These are phyloP conservation scores for Melanotaenia duboulayi DNA, from an alignment of 2,113 vertebrate species.

Conservation along the genomic window DNA sequence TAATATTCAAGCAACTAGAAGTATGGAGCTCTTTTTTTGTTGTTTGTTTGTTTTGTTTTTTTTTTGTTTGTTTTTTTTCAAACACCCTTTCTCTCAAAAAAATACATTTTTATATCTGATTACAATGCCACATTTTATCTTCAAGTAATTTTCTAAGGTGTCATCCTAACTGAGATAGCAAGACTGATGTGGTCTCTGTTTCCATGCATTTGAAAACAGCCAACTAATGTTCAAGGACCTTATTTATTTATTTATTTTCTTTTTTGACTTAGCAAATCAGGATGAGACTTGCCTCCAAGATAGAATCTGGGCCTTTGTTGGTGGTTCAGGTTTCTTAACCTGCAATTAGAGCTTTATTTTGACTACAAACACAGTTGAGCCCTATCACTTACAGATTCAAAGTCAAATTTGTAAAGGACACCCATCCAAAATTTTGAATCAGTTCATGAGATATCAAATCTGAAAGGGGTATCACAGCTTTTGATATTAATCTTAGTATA, in stretches of 20 bases:
- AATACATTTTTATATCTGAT: not conserved
- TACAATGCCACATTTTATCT: not conserved
- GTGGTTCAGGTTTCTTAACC: slow-evolving; percentile 5
- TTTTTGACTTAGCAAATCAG: slow-evolving; percentile 4
- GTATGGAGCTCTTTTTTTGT: too few relatives aligned
- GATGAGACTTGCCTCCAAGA: not conserved
- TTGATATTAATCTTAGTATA: slow-evolving; percentile 33
- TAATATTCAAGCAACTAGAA: too few relatives aligned
- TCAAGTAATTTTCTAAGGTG: not conserved
- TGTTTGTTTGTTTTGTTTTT: too few relatives aligned
- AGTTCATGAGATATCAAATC: slow-evolving; percentile 26
- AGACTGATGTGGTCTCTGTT: not conserved
- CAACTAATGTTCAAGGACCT: not conserved
- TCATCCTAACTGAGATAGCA: not conserved
- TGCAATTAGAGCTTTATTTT: slow-evolving; percentile 27
- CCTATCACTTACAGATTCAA: slow-evolving; percentile 6
- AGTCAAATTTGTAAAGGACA: slow-evolving; percentile 19
- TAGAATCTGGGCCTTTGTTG: not conserved
- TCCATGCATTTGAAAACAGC: not conserved
- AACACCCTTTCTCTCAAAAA: not conserved
- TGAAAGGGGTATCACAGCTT: slow-evolving; percentile 32
- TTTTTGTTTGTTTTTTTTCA: too few relatives aligned
- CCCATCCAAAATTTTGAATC: slow-evolving; percentile 24
- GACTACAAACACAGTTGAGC: slow-evolving; percentile 1
- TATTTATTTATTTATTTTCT: not conserved